Percentiles rank a stretch among this genome's conserved stretches.
phyloP scores from a whole-genome alignment of 1,140 invertebrate genomes.

The Batillaria attramentaria region DNA sequence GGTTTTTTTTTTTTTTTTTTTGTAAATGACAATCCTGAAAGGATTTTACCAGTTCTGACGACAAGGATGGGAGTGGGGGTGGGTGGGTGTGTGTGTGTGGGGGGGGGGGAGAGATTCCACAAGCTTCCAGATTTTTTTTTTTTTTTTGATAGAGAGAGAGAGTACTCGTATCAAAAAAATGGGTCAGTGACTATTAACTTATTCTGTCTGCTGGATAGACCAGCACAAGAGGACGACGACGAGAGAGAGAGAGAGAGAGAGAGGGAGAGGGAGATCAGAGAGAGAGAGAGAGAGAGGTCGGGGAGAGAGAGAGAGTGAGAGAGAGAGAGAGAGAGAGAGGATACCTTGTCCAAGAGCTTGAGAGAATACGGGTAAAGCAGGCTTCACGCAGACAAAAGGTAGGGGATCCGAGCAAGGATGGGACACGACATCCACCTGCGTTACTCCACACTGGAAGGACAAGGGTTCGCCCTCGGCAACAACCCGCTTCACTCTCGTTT shows the following conservation, averaged over 20 bases:
- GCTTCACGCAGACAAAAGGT: slow-evolving; percentile 18
- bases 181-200: too few species aligned
- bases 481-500: too few species aligned
- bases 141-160: neutral
- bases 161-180: too few species aligned
- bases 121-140: neutral
- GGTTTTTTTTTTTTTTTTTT: too few species aligned
- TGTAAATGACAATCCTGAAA: neutral
- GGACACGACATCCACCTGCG: neutral
- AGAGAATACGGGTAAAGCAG: neutral
- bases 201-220: too few species aligned
- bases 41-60: neutral
- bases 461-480: neutral
- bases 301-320: neutral
- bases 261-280: neutral
- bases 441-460: neutral
- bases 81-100: neutral
- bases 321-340: neutral
- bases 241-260: neutral
- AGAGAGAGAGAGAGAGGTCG: neutral
- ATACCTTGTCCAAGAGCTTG: neutral
- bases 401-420: neutral
- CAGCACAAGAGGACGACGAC: too few species aligned
- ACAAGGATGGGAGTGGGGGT: neutral
- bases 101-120: neutral